phyloP scores from a whole-genome alignment of 2,888 invertebrate species.

The Parnassius apollo region DNA sequence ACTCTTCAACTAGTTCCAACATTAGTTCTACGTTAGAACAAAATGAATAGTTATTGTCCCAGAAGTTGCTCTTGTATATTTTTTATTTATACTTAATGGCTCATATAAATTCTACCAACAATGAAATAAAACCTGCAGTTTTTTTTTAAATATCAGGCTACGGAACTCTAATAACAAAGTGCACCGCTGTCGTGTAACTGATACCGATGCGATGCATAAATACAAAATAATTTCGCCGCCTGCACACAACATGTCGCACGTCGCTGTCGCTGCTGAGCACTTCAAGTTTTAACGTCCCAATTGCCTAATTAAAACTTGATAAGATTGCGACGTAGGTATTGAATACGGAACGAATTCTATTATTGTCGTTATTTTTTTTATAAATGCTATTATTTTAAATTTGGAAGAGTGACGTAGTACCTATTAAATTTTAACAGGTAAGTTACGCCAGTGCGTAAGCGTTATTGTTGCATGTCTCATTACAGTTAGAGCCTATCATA shows the following conservation, averaged over 20 bases:
- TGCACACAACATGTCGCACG: slow-evolving; percentile 2
- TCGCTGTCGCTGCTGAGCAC: slow-evolving; percentile 6
- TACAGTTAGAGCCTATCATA: too few relatives aligned
- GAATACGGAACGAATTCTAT: background rate
- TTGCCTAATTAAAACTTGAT: slow-evolving; percentile 36
- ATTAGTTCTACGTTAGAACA: too few relatives aligned
- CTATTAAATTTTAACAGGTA: too few relatives aligned
- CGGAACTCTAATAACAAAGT: slow-evolving; percentile 1
- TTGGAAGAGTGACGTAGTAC: background rate
- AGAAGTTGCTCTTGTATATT: too few relatives aligned
- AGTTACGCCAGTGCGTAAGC: too few relatives aligned
- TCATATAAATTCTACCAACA: too few relatives aligned
- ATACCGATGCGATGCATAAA: background rate
- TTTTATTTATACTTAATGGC: too few relatives aligned
- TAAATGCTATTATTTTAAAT: background rate
- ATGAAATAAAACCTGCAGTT: too few relatives aligned
- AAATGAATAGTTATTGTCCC: too few relatives aligned
- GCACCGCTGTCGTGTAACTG: background rate
- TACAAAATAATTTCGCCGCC: slow-evolving; percentile 1
- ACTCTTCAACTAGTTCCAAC: too few relatives aligned
- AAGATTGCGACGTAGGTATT: slow-evolving; percentile 31
- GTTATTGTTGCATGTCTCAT: too few relatives aligned
- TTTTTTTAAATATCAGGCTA: background rate
- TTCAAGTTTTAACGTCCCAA: slow-evolving; percentile 28
- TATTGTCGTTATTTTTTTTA: background rate